Evolutionary conservation across 2,888 invertebrate species (phyloP).

Genomic region (Andrena trimmerana): DNA sequence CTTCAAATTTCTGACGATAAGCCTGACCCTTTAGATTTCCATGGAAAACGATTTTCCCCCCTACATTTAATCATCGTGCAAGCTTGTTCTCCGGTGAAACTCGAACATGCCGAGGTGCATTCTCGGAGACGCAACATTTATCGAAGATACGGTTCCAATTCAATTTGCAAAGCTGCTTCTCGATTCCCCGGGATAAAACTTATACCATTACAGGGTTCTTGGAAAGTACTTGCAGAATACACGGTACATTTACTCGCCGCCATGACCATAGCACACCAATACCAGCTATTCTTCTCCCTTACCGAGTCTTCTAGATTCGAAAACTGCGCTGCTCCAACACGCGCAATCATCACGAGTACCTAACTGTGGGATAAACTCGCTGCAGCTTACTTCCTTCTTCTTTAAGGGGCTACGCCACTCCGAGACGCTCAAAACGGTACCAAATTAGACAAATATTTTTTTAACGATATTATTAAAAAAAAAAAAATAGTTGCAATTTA

Average conservation of each 20-base stretch:
- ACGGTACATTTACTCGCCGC: slow-evolving; percentile 44
- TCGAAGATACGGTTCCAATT: slow-evolving; percentile 25
- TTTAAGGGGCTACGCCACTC: too few relatives aligned
- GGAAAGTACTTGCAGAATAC: slow-evolving; percentile 22
- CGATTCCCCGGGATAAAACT: slow-evolving; percentile 24
- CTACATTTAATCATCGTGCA: slow-evolving; percentile 23
- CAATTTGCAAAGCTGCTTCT: slow-evolving; percentile 22
- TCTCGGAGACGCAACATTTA: slow-evolving; percentile 7
- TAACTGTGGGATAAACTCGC: slow-evolving; percentile 18
- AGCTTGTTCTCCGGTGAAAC: background rate
- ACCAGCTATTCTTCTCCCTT: slow-evolving; percentile 1
- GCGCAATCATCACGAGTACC: background rate
- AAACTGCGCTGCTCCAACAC: slow-evolving; percentile 13
- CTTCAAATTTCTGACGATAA: slow-evolving; percentile 48
- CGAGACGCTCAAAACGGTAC: too few relatives aligned
- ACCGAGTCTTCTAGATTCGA: slow-evolving; percentile 13
- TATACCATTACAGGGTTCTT: slow-evolving; percentile 15
- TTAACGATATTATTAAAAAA: too few relatives aligned
- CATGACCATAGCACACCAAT: slow-evolving; percentile 36
- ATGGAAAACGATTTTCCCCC: slow-evolving; percentile 4
- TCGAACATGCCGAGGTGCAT: background rate
- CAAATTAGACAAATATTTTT: too few relatives aligned
- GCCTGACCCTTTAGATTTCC: slow-evolving; percentile 14
- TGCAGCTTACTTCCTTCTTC: slow-evolving; percentile 5
- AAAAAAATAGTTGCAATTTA: too few relatives aligned